Percentiles rank a stretch among this genome's conserved stretches.
Evolutionary conservation across 2,113 vertebrate species (phyloP).

Genomic region (Trichechus manatus): DNA sequence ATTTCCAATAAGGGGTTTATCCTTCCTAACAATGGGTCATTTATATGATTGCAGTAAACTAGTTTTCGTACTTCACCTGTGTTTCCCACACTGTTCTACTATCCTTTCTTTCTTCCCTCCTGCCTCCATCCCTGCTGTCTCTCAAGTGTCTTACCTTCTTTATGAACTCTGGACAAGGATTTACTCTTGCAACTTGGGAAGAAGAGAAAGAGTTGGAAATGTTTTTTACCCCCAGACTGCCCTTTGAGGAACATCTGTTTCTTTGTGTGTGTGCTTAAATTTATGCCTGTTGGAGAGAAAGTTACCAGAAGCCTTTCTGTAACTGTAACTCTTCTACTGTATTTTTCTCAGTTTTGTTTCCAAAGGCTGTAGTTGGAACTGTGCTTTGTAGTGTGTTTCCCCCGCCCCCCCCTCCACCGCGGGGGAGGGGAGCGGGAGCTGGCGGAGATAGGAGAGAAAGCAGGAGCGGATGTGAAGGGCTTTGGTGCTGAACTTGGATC

Average conservation of each 20-base stretch:
- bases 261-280: conserved; percentile 78
- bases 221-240: conserved; percentile 71
- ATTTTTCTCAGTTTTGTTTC: conserved; percentile 81
- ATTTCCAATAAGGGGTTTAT: conserved; percentile 82
- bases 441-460: conserved; percentile 79
- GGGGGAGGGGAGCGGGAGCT: conserved; percentile 73
- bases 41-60: conserved; percentile 74
- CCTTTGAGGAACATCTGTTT: conserved; percentile 81
- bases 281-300: conserved; percentile 82
- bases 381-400: conserved; percentile 75
- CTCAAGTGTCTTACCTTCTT: conserved; percentile 55
- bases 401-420: neutral
- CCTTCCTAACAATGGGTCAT: conserved; percentile 80
- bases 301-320: conserved; percentile 83
- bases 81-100: conserved; percentile 40
- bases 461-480: conserved; percentile 83
- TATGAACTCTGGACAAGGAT: conserved; percentile 63
- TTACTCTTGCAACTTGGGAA: conserved; percentile 74
- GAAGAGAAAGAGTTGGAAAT: conserved; percentile 64
- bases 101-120: neutral
- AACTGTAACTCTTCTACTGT: conserved; percentile 84
- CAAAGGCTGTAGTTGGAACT: conserved; percentile 76
- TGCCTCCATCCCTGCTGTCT: neutral
- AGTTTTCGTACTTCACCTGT: conserved; percentile 79
- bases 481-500: conserved; percentile 87